A percentile compares a stretch with the other conserved stretches of the same genome.
These are phyloP conservation scores for Liodrosophila aerea DNA, from an alignment of 2,888 invertebrate genomes.

Conservation along the genomic window DNA sequence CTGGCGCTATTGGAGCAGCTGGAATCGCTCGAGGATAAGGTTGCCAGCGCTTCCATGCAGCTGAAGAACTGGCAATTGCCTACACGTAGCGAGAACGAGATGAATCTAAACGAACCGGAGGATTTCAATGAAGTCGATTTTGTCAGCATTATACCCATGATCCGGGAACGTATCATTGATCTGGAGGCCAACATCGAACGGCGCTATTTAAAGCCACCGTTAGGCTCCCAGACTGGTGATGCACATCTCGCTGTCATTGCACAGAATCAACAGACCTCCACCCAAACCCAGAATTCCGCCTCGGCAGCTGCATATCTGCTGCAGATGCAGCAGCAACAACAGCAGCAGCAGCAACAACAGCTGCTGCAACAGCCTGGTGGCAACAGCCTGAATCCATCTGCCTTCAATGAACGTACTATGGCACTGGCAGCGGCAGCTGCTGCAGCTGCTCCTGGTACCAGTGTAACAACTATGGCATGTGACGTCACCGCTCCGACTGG, in stretches of 20 bases:
- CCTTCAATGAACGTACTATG: constrained; percentile 78
- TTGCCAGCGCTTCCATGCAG: constrained; percentile 94
- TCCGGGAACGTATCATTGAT: constrained; percentile 88
- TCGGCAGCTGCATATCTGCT: constrained; percentile 81
- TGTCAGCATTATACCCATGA: constrained; percentile 84
- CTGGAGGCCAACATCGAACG: constrained; percentile 96
- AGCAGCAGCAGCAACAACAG: constrained; percentile 76
- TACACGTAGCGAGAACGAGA: constrained; percentile 83
- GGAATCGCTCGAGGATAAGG: constrained; percentile 93
- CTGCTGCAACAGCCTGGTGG: constrained; percentile 66
- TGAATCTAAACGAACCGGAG: constrained; percentile 83
- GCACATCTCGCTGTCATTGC: constrained; percentile 86
- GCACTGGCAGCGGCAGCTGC: constrained; percentile 76
- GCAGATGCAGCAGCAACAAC: constrained; percentile 78
- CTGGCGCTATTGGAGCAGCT: constrained; percentile 90
- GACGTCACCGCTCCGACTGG: constrained; percentile 34
- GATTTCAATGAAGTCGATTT: constrained; percentile 82
- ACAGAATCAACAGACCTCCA: constrained; percentile 82
- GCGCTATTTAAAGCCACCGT: constrained; percentile 95
- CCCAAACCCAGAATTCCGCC: constrained; percentile 81
- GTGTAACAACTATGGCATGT: constrained; percentile 32
- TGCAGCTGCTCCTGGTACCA: constrained; percentile 35
- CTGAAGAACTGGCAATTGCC: constrained; percentile 94
- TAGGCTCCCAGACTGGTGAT: constrained; percentile 86
- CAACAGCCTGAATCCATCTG: constrained; percentile 68